A percentile compares a stretch with the other conserved stretches of the same genome.
Evolutionary conservation across 2,888 invertebrate species (phyloP).

Genomic region (Thymelicus lineola): DNA sequence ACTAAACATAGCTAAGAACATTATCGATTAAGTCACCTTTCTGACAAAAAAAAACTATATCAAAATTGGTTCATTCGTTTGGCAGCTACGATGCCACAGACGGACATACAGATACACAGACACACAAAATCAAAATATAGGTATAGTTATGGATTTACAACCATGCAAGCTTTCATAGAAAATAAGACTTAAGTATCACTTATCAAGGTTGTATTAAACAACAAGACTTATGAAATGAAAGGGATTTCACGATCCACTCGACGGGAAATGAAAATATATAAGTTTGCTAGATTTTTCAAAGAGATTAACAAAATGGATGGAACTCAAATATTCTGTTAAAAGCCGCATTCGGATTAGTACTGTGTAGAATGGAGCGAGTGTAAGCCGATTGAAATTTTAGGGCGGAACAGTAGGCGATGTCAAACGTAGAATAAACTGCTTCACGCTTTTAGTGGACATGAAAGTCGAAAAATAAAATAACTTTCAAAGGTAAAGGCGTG

Average conservation of each 20-base stretch:
- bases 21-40: too few relatives aligned
- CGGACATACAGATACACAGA: too few relatives aligned
- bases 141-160: too few relatives aligned
- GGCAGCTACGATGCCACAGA: too few relatives aligned
- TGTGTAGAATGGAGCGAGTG: slow-evolving; percentile 25
- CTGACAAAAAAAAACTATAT: too few relatives aligned
- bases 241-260: neutral
- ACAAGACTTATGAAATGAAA: neutral
- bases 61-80: too few relatives aligned
- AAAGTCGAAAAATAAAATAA: neutral
- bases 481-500: too few relatives aligned
- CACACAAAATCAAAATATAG: too few relatives aligned
- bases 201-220: too few relatives aligned
- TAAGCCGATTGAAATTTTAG: slow-evolving; percentile 29
- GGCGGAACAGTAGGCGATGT: slow-evolving; percentile 9
- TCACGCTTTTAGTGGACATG: neutral
- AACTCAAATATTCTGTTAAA: slow-evolving; percentile 34
- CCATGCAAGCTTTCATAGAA: too few relatives aligned
- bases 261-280: neutral
- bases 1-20: too few relatives aligned
- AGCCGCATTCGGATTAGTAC: slow-evolving; percentile 28
- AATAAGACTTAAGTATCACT: too few relatives aligned
- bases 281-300: slow-evolving; percentile 10
- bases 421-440: slow-evolving; percentile 18
- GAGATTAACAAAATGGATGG: slow-evolving; percentile 29